Base-by-base conservation (phyloP, 2,888 invertebrate species). In the Drosophila macrothrix region DNA sequence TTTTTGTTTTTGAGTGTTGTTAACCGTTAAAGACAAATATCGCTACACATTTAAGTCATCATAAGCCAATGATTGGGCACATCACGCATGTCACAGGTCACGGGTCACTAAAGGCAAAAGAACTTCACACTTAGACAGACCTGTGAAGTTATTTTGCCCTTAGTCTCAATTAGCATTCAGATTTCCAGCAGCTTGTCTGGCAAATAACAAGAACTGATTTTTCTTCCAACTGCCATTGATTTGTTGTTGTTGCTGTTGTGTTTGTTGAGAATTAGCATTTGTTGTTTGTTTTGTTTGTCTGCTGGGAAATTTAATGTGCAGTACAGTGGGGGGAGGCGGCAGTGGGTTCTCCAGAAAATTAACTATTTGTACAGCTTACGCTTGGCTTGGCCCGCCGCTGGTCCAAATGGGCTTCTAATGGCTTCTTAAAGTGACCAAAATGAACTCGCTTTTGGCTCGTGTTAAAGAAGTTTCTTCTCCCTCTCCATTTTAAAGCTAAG, bases 361-460 rank as follows among this genome's bases (percentile, higher is more conserved):
- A 56, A 69, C 61, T 77, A 68, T 70, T 73, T 83, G 83, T 81
- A 68, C 61, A 73, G 72, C 82, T 88, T 72, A 78, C 76, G 90
- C 83, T 76, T 73, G 73, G 90, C 76, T 84, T 84, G 83, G 66
- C 52, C 50, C 46, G 6, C 25, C 49, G 39, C 25, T 63, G 25
- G 43, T 52, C 59, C 59, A 43, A 82, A 73, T 67, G 56, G 49
- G 61, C 72, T 63, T 74, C 79, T 88, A 84, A 85, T 85, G 73
- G 73, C 54, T 67, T 68, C 85, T 75, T 76, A 88, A 85, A 90
- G 85, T 88, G 88, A 78, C 85, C 88, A 82, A 90, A 90, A 90
- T 76, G 67, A 79, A 63, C 53, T 54, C 49, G 54, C 46, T 46
- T 78, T 75, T 85, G 88, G 83, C 88, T 68, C 68, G 78, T 90